Evolutionary conservation across 2,797 vertebrate species (phyloP).

Genomic region (Momotus momota): DNA sequence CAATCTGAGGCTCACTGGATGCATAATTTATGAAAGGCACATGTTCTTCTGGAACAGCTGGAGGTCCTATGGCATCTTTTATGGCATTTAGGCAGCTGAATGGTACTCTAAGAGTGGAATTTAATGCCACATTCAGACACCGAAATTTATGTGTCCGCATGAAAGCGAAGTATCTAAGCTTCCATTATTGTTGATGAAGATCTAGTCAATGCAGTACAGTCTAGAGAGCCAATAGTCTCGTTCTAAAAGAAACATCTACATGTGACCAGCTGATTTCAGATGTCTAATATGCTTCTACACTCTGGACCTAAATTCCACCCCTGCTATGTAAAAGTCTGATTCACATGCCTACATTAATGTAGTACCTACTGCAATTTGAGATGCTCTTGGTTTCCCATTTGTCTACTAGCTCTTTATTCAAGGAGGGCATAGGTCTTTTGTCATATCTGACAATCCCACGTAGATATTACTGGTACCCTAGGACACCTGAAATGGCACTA

Average conservation of each 20-base stretch:
- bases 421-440: neutral
- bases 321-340: neutral
- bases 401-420: neutral
- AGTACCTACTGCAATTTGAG: neutral
- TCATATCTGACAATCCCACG: neutral
- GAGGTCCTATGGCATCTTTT: neutral
- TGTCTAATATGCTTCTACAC: neutral
- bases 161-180: neutral
- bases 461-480: neutral
- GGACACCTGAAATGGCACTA: neutral
- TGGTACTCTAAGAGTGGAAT: neutral
- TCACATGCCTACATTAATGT: neutral
- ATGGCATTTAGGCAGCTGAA: neutral
- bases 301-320: neutral
- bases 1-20: neutral
- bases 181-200: neutral
- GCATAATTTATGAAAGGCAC: neutral
- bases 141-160: neutral
- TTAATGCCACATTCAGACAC: neutral
- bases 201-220: neutral
- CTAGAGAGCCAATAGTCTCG: neutral
- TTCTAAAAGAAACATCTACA: neutral
- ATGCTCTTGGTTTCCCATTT: neutral
- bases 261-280: neutral
- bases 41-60: neutral